Evolutionary conservation across 2,113 vertebrate species (phyloP).

Genomic region (Piliocolobus tephrosceles): DNA sequence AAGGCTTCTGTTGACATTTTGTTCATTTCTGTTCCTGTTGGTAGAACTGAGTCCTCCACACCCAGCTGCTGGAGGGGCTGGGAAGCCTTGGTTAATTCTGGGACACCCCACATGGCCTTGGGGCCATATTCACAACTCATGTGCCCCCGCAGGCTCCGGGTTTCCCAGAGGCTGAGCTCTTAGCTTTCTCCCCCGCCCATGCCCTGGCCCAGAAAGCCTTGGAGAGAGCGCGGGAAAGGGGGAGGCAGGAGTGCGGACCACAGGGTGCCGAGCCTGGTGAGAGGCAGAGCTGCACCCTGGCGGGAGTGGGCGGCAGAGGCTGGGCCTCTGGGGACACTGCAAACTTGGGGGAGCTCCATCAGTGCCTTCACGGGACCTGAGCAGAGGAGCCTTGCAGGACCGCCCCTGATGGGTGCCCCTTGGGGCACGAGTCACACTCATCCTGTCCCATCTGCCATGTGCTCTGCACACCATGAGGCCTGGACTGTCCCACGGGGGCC

Average conservation of each 20-base stretch:
- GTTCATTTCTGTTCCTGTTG: neutral
- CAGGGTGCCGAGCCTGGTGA: rapidly evolving
- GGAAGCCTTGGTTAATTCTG: neutral
- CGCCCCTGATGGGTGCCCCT: too few species aligned
- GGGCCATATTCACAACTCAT: neutral
- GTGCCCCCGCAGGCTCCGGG: neutral
- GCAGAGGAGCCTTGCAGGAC: too few species aligned
- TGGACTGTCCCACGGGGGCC: too few species aligned
- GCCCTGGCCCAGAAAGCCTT: neutral
- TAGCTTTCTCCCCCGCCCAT: neutral
- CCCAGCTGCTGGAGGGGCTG: neutral
- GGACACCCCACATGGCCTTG: neutral
- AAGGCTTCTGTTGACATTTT: neutral
- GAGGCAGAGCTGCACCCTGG: neutral
- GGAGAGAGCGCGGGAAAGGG: neutral
- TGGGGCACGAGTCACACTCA: rapidly evolving
- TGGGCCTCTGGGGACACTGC: neutral
- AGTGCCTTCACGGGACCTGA: neutral
- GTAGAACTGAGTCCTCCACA: neutral
- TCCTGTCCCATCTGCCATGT: neutral
- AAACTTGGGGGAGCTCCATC: neutral
- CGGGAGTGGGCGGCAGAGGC: neutral
- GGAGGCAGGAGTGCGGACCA: neutral
- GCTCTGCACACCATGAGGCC: neutral
- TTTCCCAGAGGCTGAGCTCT: neutral